Evolutionary conservation across 2,888 invertebrate genomes (phyloP).

Genomic region (Spisula solida): DNA sequence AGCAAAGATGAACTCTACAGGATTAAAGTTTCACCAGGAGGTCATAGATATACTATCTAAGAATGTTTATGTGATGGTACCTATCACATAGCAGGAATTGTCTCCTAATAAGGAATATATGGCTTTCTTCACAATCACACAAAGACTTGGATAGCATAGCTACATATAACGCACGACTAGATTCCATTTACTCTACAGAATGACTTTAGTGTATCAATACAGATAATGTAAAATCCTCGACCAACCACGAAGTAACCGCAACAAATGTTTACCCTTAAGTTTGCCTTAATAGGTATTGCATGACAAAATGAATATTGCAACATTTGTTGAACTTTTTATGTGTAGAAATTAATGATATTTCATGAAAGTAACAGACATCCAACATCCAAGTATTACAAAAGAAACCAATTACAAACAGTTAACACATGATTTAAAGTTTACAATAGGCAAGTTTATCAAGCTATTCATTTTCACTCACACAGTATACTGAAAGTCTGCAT

Average conservation of each 20-base stretch:
- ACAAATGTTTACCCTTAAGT: not conserved
- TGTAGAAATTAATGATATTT: not conserved
- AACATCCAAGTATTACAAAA: not conserved
- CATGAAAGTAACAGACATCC: not conserved
- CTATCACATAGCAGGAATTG: not conserved
- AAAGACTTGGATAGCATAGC: not conserved
- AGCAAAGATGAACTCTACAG: conserved; percentile 3
- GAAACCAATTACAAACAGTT: no score
- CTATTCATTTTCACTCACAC: no score
- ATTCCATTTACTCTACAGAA: not conserved
- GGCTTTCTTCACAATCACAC: not conserved
- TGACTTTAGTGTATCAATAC: not conserved
- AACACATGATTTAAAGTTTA: no score
- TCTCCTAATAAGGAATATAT: not conserved
- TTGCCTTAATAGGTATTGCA: not conserved
- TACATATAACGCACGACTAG: conserved; percentile 7
- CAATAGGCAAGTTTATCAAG: no score
- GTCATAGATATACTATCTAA: not conserved
- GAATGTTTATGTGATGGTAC: not conserved
- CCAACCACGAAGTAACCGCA: not conserved
- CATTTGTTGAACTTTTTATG: not conserved
- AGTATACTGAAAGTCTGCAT: not conserved
- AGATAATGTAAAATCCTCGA: not conserved
- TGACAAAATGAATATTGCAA: conserved; percentile 16
- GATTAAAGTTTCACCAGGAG: not conserved